Percentiles rank a stretch among this genome's conserved stretches.
phyloP scores from a whole-genome alignment of 1,140 invertebrate species.

The Bombyx mori region DNA sequence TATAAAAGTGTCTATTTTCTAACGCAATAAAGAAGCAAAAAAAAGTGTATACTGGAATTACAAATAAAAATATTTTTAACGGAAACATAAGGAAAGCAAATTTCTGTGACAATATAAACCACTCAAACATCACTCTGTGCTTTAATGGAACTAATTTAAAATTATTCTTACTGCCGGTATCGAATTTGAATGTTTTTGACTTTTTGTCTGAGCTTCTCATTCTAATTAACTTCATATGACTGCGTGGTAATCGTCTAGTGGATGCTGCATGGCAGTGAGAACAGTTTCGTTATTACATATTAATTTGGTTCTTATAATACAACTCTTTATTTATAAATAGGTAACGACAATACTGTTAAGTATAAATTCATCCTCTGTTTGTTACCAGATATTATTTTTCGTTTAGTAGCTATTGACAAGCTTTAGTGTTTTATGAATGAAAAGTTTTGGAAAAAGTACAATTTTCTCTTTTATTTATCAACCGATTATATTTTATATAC shows the following conservation, averaged over 20 bases:
- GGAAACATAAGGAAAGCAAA: background rate
- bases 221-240: conserved; percentile 71
- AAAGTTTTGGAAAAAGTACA: too few relatives aligned
- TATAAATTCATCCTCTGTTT: too few relatives aligned
- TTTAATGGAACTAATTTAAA: conserved; percentile 26
- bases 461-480: too few relatives aligned
- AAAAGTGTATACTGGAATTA: background rate
- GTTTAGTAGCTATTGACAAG: too few relatives aligned
- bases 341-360: too few relatives aligned
- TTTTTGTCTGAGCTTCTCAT: conserved; percentile 70
- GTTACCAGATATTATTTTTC: too few relatives aligned
- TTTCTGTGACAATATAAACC: conserved; percentile 22
- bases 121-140: conserved; percentile 41
- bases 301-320: too few relatives aligned
- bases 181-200: conserved; percentile 72
- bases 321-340: too few relatives aligned
- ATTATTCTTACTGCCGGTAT: conserved; percentile 69
- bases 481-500: too few relatives aligned
- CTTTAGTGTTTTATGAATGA: too few relatives aligned
- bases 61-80: conserved; percentile 3
- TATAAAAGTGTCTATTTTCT: background rate
- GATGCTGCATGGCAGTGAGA: conserved; percentile 46
- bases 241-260: conserved; percentile 54
- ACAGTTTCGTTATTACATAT: conserved; percentile 3
- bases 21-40: background rate